phyloP scores from a whole-genome alignment of 2,113 vertebrate genomes.

The Arizona elegans region DNA sequence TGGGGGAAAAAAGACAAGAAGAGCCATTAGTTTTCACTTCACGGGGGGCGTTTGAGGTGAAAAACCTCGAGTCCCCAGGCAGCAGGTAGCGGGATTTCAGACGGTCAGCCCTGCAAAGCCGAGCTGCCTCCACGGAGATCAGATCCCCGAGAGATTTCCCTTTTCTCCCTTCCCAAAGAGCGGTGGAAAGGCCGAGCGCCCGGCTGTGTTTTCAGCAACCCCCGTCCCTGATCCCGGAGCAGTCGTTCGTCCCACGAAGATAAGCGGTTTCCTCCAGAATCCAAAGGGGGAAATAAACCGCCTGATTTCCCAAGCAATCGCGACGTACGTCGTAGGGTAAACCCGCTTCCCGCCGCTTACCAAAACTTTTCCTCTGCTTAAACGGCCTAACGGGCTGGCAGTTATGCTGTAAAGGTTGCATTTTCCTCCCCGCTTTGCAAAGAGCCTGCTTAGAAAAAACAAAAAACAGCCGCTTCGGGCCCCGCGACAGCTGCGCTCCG shows the following conservation, averaged over 20 bases:
- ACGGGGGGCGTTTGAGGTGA: not conserved
- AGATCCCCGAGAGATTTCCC: no score
- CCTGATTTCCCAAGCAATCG: not conserved
- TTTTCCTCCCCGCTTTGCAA: conserved; percentile 26
- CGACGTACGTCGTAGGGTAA: no score
- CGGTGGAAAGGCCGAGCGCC: not conserved
- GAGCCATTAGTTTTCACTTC: not conserved
- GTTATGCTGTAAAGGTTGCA: conserved; percentile 69
- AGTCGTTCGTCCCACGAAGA: not conserved
- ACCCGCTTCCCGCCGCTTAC: conserved; percentile 54
- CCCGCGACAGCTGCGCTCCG: not conserved
- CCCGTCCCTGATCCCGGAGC: not conserved
- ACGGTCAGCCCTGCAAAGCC: not conserved
- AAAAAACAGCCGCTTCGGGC: not conserved
- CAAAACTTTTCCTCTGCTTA: conserved; percentile 82
- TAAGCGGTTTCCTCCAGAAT: not conserved
- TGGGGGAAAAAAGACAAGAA: conserved; percentile 51
- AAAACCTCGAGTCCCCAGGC: not conserved
- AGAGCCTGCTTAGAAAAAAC: not conserved
- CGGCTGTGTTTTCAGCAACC: not conserved
- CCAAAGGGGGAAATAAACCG: not conserved
- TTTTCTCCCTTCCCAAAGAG: not conserved
- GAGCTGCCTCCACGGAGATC: not conserved
- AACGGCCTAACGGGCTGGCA: conserved; percentile 69
- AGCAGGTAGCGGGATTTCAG: not conserved